phyloP scores from a whole-genome alignment of 2,113 vertebrate species.

The Vidua chalybeata region DNA sequence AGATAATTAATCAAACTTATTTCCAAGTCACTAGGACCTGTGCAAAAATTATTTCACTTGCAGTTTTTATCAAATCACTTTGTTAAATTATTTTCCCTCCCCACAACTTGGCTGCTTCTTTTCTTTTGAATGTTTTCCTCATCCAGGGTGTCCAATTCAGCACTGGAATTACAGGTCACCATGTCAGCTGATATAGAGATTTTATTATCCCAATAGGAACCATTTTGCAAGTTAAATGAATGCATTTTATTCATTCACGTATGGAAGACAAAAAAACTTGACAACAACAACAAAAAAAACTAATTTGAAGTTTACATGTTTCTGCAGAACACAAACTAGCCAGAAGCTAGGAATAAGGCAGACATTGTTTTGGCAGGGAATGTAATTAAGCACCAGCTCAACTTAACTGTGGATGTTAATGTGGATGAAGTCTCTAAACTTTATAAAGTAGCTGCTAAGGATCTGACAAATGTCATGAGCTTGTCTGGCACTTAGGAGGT shows the following conservation, averaged over 20 bases:
- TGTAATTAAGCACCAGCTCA: background rate
- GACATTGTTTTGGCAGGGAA: background rate
- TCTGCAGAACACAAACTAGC: background rate
- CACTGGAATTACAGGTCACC: background rate
- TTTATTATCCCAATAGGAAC: background rate
- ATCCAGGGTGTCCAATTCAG: background rate
- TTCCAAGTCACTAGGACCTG: background rate
- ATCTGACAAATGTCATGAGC: background rate
- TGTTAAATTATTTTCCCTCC: background rate
- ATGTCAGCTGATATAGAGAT: background rate
- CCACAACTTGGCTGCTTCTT: background rate
- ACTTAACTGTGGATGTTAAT: background rate
- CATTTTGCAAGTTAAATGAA: background rate
- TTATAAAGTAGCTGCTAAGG: background rate
- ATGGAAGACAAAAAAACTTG: background rate
- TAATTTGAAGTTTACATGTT: background rate
- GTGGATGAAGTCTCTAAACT: background rate
- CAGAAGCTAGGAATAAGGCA: background rate
- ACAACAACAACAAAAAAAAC: background rate
- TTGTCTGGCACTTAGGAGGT: background rate
- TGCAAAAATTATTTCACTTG: background rate
- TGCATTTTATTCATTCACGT: background rate
- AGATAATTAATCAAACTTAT: background rate
- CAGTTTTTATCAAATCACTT: background rate
- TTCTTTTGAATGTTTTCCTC: background rate